Evolutionary conservation across 2,797 vertebrate species (phyloP).

Genomic region (Anableps anableps): DNA sequence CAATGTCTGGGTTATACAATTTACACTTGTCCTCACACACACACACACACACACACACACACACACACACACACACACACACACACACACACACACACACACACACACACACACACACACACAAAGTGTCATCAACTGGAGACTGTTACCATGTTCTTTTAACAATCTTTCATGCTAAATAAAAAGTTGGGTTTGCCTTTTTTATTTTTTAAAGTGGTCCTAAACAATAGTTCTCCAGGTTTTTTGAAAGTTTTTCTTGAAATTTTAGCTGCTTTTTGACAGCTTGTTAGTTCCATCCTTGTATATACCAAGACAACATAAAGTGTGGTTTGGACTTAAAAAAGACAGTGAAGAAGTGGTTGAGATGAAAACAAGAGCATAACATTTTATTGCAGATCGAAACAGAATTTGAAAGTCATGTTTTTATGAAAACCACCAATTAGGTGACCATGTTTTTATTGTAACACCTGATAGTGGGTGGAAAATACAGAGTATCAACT

Average conservation of each 20-base stretch:
- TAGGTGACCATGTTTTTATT: too few species aligned
- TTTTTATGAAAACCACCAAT: too few species aligned
- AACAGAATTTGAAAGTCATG: background rate
- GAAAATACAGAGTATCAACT: too few species aligned
- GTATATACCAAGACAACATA: background rate
- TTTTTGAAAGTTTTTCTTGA: background rate
- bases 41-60: constrained; percentile 50
- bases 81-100: constrained; percentile 45
- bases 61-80: constrained; percentile 50
- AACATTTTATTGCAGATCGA: background rate
- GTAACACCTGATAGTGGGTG: too few species aligned
- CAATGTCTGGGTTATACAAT: constrained; percentile 72
- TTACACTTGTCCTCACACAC: constrained; percentile 71
- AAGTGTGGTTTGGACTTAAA: background rate
- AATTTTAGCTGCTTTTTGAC: background rate
- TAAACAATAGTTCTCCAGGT: background rate
- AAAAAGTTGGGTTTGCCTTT: background rate
- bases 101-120: constrained; percentile 50
- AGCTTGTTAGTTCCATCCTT: background rate
- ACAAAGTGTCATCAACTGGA: constrained; percentile 2
- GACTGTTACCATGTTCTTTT: background rate
- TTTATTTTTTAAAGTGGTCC: background rate
- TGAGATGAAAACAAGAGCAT: background rate
- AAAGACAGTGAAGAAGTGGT: background rate
- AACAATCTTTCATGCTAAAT: background rate